These are phyloP conservation scores for Erpetoichthys calabaricus DNA, from an alignment of 2,797 vertebrate species.

Conservation along the genomic window DNA sequence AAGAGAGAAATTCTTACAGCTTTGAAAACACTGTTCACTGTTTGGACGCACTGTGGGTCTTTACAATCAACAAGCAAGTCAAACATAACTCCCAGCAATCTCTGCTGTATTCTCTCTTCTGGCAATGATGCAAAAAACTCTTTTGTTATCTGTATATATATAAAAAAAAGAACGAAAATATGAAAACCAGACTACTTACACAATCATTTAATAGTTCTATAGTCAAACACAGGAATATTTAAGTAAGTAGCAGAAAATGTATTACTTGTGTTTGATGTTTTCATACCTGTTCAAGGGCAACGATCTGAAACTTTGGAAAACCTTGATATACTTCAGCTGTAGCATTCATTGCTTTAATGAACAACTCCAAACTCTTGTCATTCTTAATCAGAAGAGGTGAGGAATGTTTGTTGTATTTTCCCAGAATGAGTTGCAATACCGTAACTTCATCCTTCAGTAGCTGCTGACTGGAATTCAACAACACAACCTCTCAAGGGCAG, in stretches of 20 bases:
- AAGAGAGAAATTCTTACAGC: conserved; percentile 45
- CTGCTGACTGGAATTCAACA: conserved; percentile 54
- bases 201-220: too few relatives aligned
- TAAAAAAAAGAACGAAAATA: background rate
- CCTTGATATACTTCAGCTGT: conserved; percentile 37
- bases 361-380: conserved; percentile 58
- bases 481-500: conserved; percentile 57
- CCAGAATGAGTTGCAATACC: conserved; percentile 58
- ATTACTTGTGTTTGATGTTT: too few relatives aligned
- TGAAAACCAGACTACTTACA: background rate
- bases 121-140: conserved; percentile 66
- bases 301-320: conserved; percentile 57
- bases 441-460: conserved; percentile 58
- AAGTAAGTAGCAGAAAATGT: too few relatives aligned
- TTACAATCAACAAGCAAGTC: conserved; percentile 64
- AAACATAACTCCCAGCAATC: conserved; percentile 64
- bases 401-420: conserved; percentile 64
- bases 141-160: conserved; percentile 63
- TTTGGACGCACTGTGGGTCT: conserved; percentile 50
- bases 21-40: conserved; percentile 72
- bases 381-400: conserved; percentile 61
- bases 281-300: conserved; percentile 70
- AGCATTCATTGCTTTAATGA: conserved; percentile 57
- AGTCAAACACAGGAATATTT: too few relatives aligned
- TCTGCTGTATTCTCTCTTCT: conserved; percentile 65